Percentiles rank a stretch among this genome's conserved stretches.
Conservation (phyloP, 2,888 invertebrate species). For the Drosophila kuntzei region DNA sequence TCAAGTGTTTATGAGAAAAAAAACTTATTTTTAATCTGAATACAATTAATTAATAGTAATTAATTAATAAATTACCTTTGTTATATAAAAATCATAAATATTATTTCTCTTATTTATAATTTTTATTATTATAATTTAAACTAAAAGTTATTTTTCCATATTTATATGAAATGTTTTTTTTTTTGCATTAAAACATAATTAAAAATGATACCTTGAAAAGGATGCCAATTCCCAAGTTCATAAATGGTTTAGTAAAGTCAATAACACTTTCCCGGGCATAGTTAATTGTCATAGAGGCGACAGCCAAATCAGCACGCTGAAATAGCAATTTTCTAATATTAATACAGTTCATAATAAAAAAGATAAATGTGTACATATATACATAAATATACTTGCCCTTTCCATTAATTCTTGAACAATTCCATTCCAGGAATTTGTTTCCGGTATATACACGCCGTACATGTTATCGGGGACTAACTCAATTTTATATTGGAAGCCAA, state of each 20-base stretch:
- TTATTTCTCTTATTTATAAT: too few relatives aligned
- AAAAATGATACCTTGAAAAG: conserved; percentile 91
- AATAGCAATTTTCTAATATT: background rate
- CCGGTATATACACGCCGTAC: conserved; percentile 95
- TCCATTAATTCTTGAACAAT: conserved; percentile 95
- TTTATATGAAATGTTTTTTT: too few relatives aligned
- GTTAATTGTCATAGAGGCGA: conserved; percentile 99
- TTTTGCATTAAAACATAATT: too few relatives aligned
- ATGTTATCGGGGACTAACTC: conserved; percentile 94
- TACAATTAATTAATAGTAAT: too few relatives aligned
- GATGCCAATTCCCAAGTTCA: conserved; percentile 98
- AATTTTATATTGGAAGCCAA: conserved; percentile 95
- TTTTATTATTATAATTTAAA: too few relatives aligned
- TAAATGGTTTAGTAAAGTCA: conserved; percentile 99
- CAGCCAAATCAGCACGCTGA: conserved; percentile 97
- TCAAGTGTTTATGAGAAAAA: too few relatives aligned
- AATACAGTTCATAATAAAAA: background rate
- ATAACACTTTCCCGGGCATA: conserved; percentile 95
- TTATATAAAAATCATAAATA: too few relatives aligned
- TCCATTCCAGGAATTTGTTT: conserved; percentile 95
- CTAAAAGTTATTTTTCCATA: too few relatives aligned
- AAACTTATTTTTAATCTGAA: too few relatives aligned
- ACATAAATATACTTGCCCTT: conserved; percentile 88
- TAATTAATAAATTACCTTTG: too few relatives aligned
- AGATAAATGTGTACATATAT: too few relatives aligned